Base-by-base conservation (phyloP, 1,140 invertebrate genomes). In the Saccostrea cuccullata region DNA sequence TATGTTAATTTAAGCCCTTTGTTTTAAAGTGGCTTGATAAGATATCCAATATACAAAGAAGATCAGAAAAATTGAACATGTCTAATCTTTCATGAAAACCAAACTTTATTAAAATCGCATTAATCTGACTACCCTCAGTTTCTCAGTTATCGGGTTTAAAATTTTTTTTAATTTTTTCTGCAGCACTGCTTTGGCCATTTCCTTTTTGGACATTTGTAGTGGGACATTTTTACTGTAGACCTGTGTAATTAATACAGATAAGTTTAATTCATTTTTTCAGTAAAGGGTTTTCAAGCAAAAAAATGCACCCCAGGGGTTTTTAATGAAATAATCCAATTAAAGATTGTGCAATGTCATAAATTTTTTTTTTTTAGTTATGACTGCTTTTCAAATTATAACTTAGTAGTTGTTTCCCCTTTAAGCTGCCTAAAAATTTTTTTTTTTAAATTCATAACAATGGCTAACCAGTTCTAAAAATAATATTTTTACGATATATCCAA, bases 1-100 rank as follows among this genome's bases (percentile, higher is more conserved):
- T 77, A 77, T 15, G 70, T 26, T 47, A 77, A 77, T 77, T 13
- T 12, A 23, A 26, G 30, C 70, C 26, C 26, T 77, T 77, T 77
- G 70, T n/a, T 77, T 30, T 77, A 15, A 64, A n/a, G 6, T 17
- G n/a, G 58, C 58, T 64, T 64, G 58, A 64, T 64, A 77, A 77
- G 70, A 77, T 77, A 77, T 77, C 70, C 70, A 36, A 77, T 77
- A 77, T 26, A 77, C 70, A 77, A 77, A 77, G 70, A 77, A 13
- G 23, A 77, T 77, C 70, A 77, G 58, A 26, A 26, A 77, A 77
- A 30, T 77, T 77, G 26, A 77, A 77, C 70, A 77, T 77, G 70
- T 26, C 70, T 77, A 77, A 77, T 77, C 70, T 77, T 36, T 26
- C 26, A 77, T 77, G 70, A 77, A 77, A 77, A 30, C 70, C 70